Percentiles rank a stretch among this genome's conserved stretches.
These are phyloP conservation scores for Mixornis gularis DNA, from an alignment of 2,113 vertebrate genomes.

Conservation along the genomic window DNA sequence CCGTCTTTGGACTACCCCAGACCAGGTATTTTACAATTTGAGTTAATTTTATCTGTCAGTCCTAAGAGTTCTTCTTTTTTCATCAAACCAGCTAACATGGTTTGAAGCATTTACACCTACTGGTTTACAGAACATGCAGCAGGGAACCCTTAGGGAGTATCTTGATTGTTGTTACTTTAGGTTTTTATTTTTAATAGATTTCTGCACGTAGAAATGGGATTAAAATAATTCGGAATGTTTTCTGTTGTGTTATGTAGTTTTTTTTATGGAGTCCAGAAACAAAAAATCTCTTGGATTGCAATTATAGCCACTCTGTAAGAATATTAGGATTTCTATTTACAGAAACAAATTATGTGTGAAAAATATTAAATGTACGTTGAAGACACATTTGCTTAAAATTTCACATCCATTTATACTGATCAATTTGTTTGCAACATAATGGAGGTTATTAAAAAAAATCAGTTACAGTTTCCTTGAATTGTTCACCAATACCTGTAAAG, in stretches of 20 bases:
- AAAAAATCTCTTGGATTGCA: neutral
- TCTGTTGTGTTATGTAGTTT: neutral
- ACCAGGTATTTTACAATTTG: constrained; percentile 78
- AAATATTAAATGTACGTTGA: neutral
- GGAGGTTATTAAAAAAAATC: neutral
- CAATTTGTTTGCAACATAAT: neutral
- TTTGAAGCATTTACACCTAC: neutral
- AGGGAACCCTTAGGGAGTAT: neutral
- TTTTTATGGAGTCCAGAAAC: neutral
- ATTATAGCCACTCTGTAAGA: neutral
- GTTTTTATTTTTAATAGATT: neutral
- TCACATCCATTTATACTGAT: neutral
- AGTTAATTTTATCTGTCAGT: neutral
- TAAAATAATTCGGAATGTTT: neutral
- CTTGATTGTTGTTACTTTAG: neutral
- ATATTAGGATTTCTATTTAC: neutral
- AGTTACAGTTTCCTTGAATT: neutral
- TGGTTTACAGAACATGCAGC: neutral
- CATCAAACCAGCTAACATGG: neutral
- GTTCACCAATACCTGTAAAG: neutral
- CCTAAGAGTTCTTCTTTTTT: neutral
- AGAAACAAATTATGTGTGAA: neutral
- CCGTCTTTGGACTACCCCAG: constrained; percentile 91
- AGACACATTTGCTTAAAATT: neutral
- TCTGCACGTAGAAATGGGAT: neutral